Evolutionary conservation across 2,888 invertebrate genomes (phyloP), one percentile per base, ranked within the genome.

Genomic region (Mythimna impura): DNA sequence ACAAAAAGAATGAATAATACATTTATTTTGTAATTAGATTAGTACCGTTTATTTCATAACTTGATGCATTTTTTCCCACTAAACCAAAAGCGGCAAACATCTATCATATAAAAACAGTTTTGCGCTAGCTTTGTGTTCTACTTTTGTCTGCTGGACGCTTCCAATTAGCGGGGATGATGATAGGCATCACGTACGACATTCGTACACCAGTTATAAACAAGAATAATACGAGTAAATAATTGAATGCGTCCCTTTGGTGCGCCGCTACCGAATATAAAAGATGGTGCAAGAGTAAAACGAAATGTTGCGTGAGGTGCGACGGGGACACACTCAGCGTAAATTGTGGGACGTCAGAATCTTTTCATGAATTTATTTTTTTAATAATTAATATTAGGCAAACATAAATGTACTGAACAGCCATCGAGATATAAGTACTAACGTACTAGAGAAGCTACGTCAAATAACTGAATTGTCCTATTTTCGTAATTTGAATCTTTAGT

Each of bases 241-340:
- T 93, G 93, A 91, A 91, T 86, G 88, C 89, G 89, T 86, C 86
- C 90, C 92, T 94, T 94, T 94, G 92, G 89, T 87, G 73, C 87
- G 92, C 92, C 93, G 93, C 93, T 91, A 90, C 94, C 92, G 91
- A 94, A 93, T 92, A 91, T 89, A 91, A 79, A 89, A 88, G 85
- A 85, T 83, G 86, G 82, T 67, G 84, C 89, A 91, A 90, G 91
- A 89, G 82, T 78, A 76, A 82, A 87, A 88, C 82, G 84, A 81
- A 78, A 86, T 85, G 85, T 84, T 84, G 84, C 84, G 87, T 82
- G 77, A 63, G 64, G 34, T 58, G 77, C 62, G 83, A 8, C 6
- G 34, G 88, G 20, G 88, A 61, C 76, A 91, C 90, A 93, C 86
- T 73, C 82, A 77, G 90, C 7, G 63, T 34, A 25, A 3, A 47